Evolutionary conservation across 2,888 invertebrate species (phyloP).

Genomic region (Psylliodes chrysocephalus): DNA sequence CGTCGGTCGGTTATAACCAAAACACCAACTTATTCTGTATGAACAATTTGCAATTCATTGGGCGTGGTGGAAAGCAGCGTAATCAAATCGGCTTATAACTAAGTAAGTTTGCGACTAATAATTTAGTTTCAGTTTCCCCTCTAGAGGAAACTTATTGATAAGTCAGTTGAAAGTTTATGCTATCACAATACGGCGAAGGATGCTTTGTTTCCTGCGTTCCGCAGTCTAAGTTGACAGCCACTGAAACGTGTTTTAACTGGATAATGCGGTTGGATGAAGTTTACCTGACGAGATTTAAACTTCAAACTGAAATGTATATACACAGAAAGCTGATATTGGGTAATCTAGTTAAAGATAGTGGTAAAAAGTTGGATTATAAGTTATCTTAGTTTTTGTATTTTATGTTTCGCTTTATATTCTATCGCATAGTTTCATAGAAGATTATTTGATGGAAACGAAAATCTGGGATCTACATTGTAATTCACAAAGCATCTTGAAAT

Average conservation of each 20-base stretch:
- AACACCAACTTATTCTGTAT: constrained; percentile 21
- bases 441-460: too few species aligned
- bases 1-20: constrained; percentile 30
- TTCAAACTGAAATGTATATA: constrained; percentile 1
- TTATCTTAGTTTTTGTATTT: too few species aligned
- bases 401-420: too few species aligned
- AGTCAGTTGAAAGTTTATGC: constrained; percentile 29
- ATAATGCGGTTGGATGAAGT: constrained; percentile 10
- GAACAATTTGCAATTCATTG: constrained; percentile 32
- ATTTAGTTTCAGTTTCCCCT: constrained; percentile 29
- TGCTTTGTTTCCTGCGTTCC: constrained; percentile 18
- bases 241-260: constrained; percentile 27
- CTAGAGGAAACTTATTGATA: constrained; percentile 23
- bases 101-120: constrained; percentile 32
- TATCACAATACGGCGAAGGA: constrained; percentile 23
- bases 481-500: too few species aligned
- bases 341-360: too few species aligned
- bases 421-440: too few species aligned
- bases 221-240: constrained; percentile 15
- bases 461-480: too few species aligned
- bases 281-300: constrained; percentile 21
- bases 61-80: constrained; percentile 21
- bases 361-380: too few species aligned
- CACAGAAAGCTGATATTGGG: too few species aligned
- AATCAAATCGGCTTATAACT: constrained; percentile 34